Evolutionary conservation across 2,888 invertebrate genomes (phyloP), one percentile per base, ranked within the genome.

Genomic region (Cantharis rufa): DNA sequence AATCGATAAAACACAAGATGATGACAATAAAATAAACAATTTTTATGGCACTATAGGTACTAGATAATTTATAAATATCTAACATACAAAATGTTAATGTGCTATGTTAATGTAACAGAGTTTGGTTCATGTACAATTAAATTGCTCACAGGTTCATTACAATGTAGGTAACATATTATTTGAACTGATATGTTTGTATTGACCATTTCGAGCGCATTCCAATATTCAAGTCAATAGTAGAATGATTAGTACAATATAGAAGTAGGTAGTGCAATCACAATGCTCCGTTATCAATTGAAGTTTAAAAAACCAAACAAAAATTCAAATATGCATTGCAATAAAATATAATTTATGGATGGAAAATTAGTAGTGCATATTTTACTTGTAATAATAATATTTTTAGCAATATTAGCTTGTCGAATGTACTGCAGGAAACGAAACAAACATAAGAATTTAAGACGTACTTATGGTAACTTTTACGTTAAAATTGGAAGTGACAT

Each of bases 371-470:
- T 73, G 24, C 77, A 77, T 63, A 63, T 77, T 61, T 15, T 77
- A 68, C 10, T 77, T 7, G 62, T 71, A 7, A 24, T 73, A 48
- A 73, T 77, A 69, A 62, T 77, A 68, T 73, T 77, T 66, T 16
- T 77, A 24, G 66, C 71, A 11, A 24, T 77, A 15, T 63, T 77
- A 61, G 74, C 71, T 15, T 77, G 77, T 61, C 64, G 73, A 24
- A 70, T 74, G 70, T 77, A 77, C 62, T 77, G 77, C 62, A 73
- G 71, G 24, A 73, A 77, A 71, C 66, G 74, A 15, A 69, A 77
- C 70, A 73, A 71, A 21, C 71, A 70, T 27, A 70, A 71, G 69
- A 28, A 28, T 11, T 18, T 73, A 9, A 64, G 63, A 63, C 68
- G 77, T 77, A 77, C 70, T 73, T 77, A 62, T n/a, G 48, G 62